A percentile compares a stretch with the other conserved stretches of the same genome.
Conservation (phyloP, 2,797 vertebrate genomes). For the Alectoris magna region DNA sequence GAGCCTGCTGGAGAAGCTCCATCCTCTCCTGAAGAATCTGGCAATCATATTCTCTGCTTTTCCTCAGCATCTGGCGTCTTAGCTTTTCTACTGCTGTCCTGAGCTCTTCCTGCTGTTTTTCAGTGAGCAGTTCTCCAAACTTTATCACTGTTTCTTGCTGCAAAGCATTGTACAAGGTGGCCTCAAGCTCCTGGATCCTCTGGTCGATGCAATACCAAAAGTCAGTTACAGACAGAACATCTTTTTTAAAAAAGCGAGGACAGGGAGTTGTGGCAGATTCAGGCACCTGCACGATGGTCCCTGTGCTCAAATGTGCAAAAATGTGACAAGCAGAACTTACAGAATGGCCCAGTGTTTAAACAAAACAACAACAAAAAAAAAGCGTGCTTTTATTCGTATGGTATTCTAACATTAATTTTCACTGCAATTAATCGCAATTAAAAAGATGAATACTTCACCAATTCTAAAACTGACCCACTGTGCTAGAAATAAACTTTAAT, state of each 20-base stretch:
- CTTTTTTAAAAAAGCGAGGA: background rate
- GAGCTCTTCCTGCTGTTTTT: constrained; percentile 94
- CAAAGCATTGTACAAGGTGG: constrained; percentile 96
- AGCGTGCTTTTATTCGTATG: background rate
- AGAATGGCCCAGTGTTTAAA: background rate
- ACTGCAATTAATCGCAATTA: background rate
- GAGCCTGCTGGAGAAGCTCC: constrained; percentile 98
- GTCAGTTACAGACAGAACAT: constrained; percentile 54
- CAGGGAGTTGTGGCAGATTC: background rate
- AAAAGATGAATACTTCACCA: background rate
- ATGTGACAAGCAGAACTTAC: background rate
- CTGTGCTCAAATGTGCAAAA: constrained; percentile 6
- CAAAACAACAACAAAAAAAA: background rate
- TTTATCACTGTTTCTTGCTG: constrained; percentile 99
- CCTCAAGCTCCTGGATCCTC: constrained; percentile 99
- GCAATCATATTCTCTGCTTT: constrained; percentile 97
- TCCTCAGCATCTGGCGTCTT: constrained; percentile 96
- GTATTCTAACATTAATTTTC: background rate
- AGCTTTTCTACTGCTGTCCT: constrained; percentile 94
- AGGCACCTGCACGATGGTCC: background rate
- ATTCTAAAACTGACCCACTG: background rate
- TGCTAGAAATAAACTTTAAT: background rate
- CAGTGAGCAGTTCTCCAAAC: constrained; percentile 92
- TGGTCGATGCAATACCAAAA: constrained; percentile 80
- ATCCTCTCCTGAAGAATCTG: constrained; percentile 98